These are phyloP conservation scores for Sycophila sp. DNA, from an alignment of 1,140 invertebrate species.

Conservation along the genomic window DNA sequence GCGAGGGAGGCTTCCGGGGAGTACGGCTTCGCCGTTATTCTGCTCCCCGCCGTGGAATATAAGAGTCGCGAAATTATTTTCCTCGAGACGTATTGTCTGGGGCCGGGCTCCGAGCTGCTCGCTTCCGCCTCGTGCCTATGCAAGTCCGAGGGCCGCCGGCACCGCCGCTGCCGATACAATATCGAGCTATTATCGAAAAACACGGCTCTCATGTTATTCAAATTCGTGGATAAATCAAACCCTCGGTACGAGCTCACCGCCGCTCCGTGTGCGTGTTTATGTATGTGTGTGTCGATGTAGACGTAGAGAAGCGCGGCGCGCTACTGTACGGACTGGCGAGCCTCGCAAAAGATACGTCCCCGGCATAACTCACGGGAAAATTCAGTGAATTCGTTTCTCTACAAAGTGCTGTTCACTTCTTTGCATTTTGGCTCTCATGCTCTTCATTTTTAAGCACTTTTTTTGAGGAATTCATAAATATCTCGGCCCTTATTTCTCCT, in stretches of 20 bases:
- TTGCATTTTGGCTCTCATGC: too few relatives aligned
- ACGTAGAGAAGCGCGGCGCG: neutral
- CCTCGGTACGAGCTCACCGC: constrained; percentile 34
- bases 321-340: neutral
- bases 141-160: too few relatives aligned
- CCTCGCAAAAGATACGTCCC: neutral
- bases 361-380: neutral
- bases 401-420: neutral
- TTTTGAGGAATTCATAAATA: too few relatives aligned
- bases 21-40: too few relatives aligned
- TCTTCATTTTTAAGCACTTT: too few relatives aligned
- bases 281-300: neutral
- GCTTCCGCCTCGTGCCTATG: too few relatives aligned
- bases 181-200: constrained; percentile 50
- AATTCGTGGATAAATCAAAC: constrained; percentile 57
- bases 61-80: constrained; percentile 41
- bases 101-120: too few relatives aligned
- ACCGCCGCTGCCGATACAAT: constrained; percentile 31
- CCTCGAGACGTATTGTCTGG: constrained; percentile 41
- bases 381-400: constrained; percentile 2
- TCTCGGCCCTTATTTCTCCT: too few relatives aligned
- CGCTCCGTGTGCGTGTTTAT: neutral
- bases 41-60: too few relatives aligned
- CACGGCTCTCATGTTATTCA: constrained; percentile 57
- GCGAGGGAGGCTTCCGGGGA: too few relatives aligned